Conservation (phyloP, 2,888 invertebrate genomes). For the Athetis lepigone region DNA sequence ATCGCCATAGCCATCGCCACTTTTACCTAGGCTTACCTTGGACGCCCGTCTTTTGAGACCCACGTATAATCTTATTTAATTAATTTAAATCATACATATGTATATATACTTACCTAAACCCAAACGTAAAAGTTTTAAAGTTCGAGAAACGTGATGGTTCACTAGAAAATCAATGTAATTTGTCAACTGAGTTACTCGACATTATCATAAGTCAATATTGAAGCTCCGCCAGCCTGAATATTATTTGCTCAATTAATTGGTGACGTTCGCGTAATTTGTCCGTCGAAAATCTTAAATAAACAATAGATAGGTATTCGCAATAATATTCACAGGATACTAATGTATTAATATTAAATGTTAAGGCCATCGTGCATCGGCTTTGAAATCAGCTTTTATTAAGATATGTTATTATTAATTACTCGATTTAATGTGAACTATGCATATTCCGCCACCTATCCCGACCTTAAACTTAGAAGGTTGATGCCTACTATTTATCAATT, state of each 20-base stretch:
- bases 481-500: constrained; percentile 18
- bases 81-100: not conserved
- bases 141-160: constrained; percentile 8
- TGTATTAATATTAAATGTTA: constrained; percentile 48
- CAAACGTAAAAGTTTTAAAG: constrained; percentile 12
- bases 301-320: constrained; percentile 9
- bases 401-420: constrained; percentile 37
- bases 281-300: constrained; percentile 32
- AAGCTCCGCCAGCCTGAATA: constrained; percentile 52
- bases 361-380: constrained; percentile 41
- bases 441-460: constrained; percentile 9
- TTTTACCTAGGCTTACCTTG: too few relatives aligned
- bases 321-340: constrained; percentile 41
- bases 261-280: constrained; percentile 33
- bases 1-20: too few relatives aligned
- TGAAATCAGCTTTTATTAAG: constrained; percentile 34
- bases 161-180: constrained; percentile 17
- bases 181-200: constrained; percentile 10
- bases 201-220: constrained; percentile 59
- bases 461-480: constrained; percentile 22
- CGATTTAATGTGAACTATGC: constrained; percentile 22
- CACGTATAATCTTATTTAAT: too few relatives aligned
- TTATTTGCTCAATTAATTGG: constrained; percentile 48
- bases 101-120: not conserved
- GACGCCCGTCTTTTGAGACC: too few relatives aligned